These are phyloP conservation scores for Acrobasis repandana DNA, from an alignment of 2,888 invertebrate species.

Conservation along the genomic window DNA sequence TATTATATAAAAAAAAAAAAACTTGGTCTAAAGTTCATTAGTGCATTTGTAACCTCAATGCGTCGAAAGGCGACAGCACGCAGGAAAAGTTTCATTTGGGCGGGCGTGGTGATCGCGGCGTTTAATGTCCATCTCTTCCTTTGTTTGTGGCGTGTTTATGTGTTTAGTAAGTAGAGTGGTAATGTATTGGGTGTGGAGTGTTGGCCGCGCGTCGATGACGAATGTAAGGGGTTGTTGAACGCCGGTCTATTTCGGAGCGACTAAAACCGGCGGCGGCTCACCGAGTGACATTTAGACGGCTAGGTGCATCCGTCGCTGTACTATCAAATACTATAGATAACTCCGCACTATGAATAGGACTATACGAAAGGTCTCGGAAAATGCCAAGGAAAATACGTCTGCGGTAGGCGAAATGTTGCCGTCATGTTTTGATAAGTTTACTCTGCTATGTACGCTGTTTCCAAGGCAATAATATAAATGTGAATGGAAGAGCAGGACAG, in stretches of 20 bases:
- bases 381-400: constrained; percentile 31
- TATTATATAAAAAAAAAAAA: too few relatives aligned
- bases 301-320: constrained; percentile 73
- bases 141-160: constrained; percentile 36
- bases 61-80: constrained; percentile 28
- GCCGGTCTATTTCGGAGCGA: constrained; percentile 78
- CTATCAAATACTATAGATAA: constrained; percentile 54
- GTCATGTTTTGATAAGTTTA: neutral
- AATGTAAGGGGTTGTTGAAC: constrained; percentile 80
- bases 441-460: too few relatives aligned
- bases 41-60: constrained; percentile 41
- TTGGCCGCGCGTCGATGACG: constrained; percentile 60
- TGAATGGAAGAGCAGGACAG: too few relatives aligned
- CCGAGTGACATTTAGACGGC: constrained; percentile 80
- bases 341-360: constrained; percentile 40
- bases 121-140: constrained; percentile 43
- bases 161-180: constrained; percentile 44
- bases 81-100: constrained; percentile 28
- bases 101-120: constrained; percentile 31
- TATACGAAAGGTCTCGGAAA: constrained; percentile 34
- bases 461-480: too few relatives aligned
- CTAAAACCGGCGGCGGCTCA: constrained; percentile 75
- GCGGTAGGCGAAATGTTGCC: neutral
- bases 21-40: neutral
- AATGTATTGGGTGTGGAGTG: constrained; percentile 65